Base-by-base conservation (phyloP, 2,113 vertebrate genomes). In the Australoheros scitulus region DNA sequence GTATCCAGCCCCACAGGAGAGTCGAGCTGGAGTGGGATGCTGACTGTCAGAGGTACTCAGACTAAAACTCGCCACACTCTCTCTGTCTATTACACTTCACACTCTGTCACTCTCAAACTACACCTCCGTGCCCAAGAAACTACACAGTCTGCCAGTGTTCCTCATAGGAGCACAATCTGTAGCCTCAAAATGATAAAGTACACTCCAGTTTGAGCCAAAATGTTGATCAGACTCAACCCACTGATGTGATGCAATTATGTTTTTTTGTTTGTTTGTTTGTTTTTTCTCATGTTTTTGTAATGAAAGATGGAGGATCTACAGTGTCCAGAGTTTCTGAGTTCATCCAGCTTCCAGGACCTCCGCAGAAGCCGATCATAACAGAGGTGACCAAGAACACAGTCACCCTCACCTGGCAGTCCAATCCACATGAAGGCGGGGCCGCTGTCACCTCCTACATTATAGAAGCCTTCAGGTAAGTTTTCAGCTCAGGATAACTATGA, bases 401-500 rank as follows among this genome's bases (percentile, higher is more conserved):
- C 61, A 98, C 97, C 17, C 94, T 99, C 87, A 97, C 95, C 72
- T 99, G 98, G 98, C 96, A 97, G 92, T 95, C 96, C 65, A 97
- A 93, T 5, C 89, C 94, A 2, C 94, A 96, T 22, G 93, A 94
- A 0, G 89, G 94, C 8, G 96, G 95, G 0, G 90, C 95, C 0
- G 78, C 93, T 0, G 96, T 96, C 82, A 97, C 95, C 36, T 97
- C 97, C 11, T 99, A 99, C 86, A 84, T 98, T 8, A 97, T 99
- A 22, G 98, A 99, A 91, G 97, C 98, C 32, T 99, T 99, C 95
- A 99, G 98, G 98, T 99, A 32, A 7, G 22, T 63, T 60, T 57
- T 76, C 38, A 38, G 9, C 36, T 38, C 41, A 43, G 41, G 41
- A 43, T 43, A 43, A 43, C 41, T 11, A 43, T 14, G 41, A 13